Evolutionary conservation across 2,113 vertebrate genomes (phyloP).

Genomic region (Cinclus cinclus): DNA sequence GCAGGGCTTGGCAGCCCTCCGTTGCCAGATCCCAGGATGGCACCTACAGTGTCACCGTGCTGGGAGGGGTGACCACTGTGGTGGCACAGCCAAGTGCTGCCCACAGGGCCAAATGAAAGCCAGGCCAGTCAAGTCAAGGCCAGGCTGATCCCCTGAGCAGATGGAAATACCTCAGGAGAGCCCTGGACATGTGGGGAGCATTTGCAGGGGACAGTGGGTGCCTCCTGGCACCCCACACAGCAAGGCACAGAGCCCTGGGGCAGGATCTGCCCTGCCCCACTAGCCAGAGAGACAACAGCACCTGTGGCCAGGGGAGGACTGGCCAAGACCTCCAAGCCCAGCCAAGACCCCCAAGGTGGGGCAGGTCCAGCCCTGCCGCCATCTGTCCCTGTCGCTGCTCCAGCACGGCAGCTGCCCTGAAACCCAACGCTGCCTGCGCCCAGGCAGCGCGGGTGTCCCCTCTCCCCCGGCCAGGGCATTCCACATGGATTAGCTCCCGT

Average conservation of each 20-base stretch:
- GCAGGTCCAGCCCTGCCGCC: background rate
- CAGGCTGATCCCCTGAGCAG: background rate
- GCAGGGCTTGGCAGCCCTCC: background rate
- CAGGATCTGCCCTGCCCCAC: background rate
- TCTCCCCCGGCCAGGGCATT: conserved; percentile 16
- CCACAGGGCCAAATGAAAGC: accelerated
- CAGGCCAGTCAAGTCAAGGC: background rate
- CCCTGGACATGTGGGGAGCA: accelerated
- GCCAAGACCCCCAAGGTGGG: background rate
- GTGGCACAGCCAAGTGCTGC: background rate
- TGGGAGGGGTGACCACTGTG: background rate
- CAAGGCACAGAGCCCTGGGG: background rate
- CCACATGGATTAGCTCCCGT: conserved; percentile 15
- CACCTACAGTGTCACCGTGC: background rate
- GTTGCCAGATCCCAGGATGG: background rate
- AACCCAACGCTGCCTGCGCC: conserved; percentile 47
- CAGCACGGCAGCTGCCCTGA: conserved; percentile 50
- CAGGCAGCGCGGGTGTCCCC: background rate
- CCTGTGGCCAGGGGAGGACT: background rate
- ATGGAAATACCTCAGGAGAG: background rate
- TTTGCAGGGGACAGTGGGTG: background rate
- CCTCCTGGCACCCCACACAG: background rate
- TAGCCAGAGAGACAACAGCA: accelerated
- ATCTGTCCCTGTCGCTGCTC: conserved; percentile 60
- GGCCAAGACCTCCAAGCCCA: background rate